These are phyloP conservation scores for Capreolus pygargus DNA, from an alignment of 2,113 vertebrate genomes.

Conservation along the genomic window DNA sequence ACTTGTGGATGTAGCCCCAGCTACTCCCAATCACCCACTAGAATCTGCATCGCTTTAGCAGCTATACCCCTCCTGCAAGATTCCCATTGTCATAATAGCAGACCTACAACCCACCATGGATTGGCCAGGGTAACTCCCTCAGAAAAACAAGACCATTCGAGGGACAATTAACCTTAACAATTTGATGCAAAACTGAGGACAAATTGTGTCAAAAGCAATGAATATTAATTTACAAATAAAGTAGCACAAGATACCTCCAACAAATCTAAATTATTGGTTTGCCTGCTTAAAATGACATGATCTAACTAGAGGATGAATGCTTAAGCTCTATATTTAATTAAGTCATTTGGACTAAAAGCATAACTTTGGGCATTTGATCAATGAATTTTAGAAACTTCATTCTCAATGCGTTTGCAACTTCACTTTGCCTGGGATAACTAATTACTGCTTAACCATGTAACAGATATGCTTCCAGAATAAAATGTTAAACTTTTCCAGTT, in stretches of 20 bases:
- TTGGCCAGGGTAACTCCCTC: neutral
- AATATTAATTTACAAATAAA: neutral
- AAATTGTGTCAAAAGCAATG: neutral
- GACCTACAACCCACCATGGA: neutral
- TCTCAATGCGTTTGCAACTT: conserved; percentile 39
- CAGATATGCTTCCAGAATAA: neutral
- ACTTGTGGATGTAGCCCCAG: neutral
- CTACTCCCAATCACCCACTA: neutral
- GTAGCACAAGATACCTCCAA: neutral
- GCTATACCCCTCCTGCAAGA: fast-evolving
- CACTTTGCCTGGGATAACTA: conserved; percentile 14
- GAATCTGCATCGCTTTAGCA: neutral
- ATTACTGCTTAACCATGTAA: conserved; percentile 19
- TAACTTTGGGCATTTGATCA: conserved; percentile 2
- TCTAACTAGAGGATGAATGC: neutral
- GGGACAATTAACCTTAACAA: neutral
- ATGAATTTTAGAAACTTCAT: conserved; percentile 36
- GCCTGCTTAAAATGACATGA: neutral
- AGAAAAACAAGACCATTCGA: neutral
- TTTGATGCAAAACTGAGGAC: neutral
- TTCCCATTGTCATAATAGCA: neutral
- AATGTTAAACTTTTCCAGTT: neutral
- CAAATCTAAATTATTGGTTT: neutral
- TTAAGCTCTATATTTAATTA: conserved; percentile 49
- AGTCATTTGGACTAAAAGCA: conserved; percentile 15